A percentile compares a stretch with the other conserved stretches of the same genome.
phyloP scores from a whole-genome alignment of 1,140 invertebrate species.

The Wiebesia pumilae region DNA sequence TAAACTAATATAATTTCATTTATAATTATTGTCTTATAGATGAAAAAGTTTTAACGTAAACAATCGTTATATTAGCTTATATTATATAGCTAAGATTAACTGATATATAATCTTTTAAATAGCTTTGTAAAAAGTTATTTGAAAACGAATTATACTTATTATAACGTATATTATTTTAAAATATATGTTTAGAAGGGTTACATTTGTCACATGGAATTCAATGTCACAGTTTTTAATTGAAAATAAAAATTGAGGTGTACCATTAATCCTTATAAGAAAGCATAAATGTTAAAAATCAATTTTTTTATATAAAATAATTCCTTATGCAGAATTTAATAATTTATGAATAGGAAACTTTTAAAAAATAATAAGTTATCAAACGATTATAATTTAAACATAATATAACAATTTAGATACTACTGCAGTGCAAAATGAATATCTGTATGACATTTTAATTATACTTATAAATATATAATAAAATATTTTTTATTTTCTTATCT shows the following conservation, averaged over 20 bases:
- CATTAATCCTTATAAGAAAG: constrained; percentile 32
- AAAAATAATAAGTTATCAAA: constrained; percentile 36
- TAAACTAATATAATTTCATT: constrained; percentile 17
- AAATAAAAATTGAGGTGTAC: constrained; percentile 14
- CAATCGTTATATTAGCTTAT: constrained; percentile 35
- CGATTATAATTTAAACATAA: constrained; percentile 2
- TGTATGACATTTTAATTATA: background rate
- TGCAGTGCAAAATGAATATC: background rate
- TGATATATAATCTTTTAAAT: constrained; percentile 16
- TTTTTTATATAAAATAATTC: constrained; percentile 35
- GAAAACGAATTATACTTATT: constrained; percentile 14
- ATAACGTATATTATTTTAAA: constrained; percentile 18
- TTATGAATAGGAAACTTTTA: constrained; percentile 37
- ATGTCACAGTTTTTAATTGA: constrained; percentile 21
- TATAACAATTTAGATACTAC: background rate
- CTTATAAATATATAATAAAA: too few species aligned
- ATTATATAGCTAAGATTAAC: background rate
- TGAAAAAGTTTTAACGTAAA: constrained; percentile 31
- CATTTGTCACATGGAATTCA: background rate
- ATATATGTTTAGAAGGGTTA: background rate
- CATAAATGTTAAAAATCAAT: constrained; percentile 19
- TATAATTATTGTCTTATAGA: constrained; percentile 38
- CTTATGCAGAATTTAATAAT: constrained; percentile 34
- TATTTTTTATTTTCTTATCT: too few species aligned
- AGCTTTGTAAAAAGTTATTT: constrained; percentile 25